These are phyloP conservation scores for Urosaurus nigricauda DNA, from an alignment of 2,797 vertebrate genomes.

Conservation along the genomic window DNA sequence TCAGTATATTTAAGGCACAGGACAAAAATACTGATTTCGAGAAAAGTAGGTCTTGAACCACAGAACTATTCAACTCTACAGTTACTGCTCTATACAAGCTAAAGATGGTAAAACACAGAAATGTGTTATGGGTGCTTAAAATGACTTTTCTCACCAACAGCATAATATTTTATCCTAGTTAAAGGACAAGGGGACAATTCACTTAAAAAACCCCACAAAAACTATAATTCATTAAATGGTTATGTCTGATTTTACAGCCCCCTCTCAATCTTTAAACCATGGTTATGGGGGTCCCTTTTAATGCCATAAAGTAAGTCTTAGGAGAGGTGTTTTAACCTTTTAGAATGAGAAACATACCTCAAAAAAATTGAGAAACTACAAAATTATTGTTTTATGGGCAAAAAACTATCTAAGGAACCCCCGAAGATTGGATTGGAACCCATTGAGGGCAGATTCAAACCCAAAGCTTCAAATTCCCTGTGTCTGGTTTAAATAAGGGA, in stretches of 20 bases:
- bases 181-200: background rate
- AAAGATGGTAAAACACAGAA: background rate
- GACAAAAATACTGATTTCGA: background rate
- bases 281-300: too few species aligned
- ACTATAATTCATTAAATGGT: background rate
- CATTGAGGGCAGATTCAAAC: too few species aligned
- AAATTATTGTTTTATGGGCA: too few species aligned
- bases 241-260: background rate
- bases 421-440: too few species aligned
- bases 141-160: background rate
- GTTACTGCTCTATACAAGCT: background rate
- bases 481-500: too few species aligned
- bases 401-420: too few species aligned
- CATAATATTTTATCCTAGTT: background rate
- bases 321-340: too few species aligned
- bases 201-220: background rate
- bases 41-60: background rate
- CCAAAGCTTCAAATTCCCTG: too few species aligned
- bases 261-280: background rate
- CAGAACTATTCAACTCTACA: background rate
- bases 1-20: background rate
- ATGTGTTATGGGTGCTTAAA: background rate
- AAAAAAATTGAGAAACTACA: too few species aligned
- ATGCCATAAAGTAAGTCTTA: too few species aligned
- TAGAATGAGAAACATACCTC: too few species aligned